A percentile compares a stretch with the other conserved stretches of the same genome.
phyloP scores from a whole-genome alignment of 1,140 invertebrate species.

The Pomacea maculata region DNA sequence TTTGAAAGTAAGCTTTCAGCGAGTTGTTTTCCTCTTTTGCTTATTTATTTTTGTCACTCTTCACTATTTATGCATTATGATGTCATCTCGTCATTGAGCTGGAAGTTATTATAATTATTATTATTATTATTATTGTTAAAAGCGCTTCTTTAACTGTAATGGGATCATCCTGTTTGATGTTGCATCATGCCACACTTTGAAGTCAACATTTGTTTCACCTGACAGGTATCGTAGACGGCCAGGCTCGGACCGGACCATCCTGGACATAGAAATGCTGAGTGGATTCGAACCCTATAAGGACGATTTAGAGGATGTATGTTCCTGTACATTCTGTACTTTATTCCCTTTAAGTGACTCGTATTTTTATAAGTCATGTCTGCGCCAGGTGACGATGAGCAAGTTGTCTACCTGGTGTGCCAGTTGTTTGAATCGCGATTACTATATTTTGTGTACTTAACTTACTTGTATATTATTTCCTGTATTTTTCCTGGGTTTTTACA shows the following conservation, averaged over 20 bases:
- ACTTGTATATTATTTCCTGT: neutral
- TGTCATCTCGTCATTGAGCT: no score
- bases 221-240: neutral
- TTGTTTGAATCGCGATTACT: no score
- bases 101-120: no score
- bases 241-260: slow-evolving; percentile 2
- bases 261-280: slow-evolving; percentile 22
- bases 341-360: neutral
- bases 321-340: neutral
- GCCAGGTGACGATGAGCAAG: neutral
- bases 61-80: no score
- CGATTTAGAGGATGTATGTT: slow-evolving; percentile 20
- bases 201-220: no score
- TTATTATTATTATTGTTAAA: no score
- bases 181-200: no score
- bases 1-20: no score
- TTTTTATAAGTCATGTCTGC: neutral
- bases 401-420: neutral
- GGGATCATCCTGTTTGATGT: no score
- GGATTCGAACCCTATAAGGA: slow-evolving; percentile 11
- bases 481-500: neutral
- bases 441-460: neutral
- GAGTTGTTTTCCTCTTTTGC: no score
- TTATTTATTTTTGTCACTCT: no score
- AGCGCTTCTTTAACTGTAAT: no score